These are phyloP conservation scores for Hyppa rectilinea DNA, from an alignment of 2,888 invertebrate species.

Conservation along the genomic window DNA sequence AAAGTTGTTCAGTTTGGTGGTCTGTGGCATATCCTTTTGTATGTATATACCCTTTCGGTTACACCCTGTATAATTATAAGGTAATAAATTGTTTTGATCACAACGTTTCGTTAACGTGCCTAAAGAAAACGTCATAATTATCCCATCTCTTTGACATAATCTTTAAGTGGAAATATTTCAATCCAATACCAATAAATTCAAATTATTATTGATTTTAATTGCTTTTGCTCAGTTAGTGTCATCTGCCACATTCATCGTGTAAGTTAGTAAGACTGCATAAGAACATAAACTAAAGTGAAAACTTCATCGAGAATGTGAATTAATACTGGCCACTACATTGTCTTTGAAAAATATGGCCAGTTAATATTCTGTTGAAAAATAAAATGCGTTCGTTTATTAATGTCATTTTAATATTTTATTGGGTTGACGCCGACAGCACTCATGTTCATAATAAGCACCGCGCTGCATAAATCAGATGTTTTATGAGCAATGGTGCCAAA, in stretches of 20 bases:
- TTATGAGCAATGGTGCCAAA: conserved; percentile 82
- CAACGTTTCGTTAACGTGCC: neutral
- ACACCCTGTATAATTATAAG: too few relatives aligned
- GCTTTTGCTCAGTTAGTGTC: conserved; percentile 5
- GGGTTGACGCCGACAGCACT: conserved; percentile 78
- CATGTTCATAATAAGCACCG: conserved; percentile 80
- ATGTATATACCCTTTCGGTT: too few relatives aligned
- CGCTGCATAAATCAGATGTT: conserved; percentile 82
- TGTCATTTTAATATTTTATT: conserved; percentile 85
- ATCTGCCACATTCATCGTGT: neutral
- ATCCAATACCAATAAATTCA: conserved; percentile 5
- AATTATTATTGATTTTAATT: conserved; percentile 28
- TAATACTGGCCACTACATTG: conserved; percentile 65
- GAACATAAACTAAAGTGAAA: conserved; percentile 47
- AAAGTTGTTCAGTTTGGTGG: too few relatives aligned
- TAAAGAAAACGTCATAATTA: neutral
- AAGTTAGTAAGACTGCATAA: conserved; percentile 18
- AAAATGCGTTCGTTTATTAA: conserved; percentile 79
- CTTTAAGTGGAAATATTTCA: neutral
- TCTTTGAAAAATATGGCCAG: conserved; percentile 70
- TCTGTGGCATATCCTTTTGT: too few relatives aligned
- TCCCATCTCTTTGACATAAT: neutral
- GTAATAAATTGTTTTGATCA: neutral
- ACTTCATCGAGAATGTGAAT: conserved; percentile 46
- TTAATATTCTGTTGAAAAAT: conserved; percentile 75